Evolutionary conservation across 2,888 invertebrate genomes (phyloP), one percentile per base, ranked within the genome.

Genomic region (Amphipoea lucens): DNA sequence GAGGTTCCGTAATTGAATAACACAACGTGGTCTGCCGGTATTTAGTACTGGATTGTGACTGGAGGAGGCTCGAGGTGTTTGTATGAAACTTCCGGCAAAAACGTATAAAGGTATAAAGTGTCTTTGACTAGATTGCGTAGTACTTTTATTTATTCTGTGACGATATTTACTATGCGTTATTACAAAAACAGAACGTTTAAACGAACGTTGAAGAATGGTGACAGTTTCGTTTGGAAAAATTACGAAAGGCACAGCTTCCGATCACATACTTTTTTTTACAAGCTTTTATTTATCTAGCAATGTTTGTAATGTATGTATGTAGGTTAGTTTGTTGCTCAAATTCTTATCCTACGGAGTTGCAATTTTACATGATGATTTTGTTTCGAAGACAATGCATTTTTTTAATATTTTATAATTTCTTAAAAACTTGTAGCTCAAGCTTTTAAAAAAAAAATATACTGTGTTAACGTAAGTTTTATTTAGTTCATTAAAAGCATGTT

Each of bases 1-100:
- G 72, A 75, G 86, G 40, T 51, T 74, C 40, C 45, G 36, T 79
- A 78, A 84, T 85, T 85, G 86, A 82, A 85, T 84, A 85, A 78
- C 51, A 85, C 74, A 82, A 82, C 40, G 82, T 76, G 82, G 73
- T 78, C 75, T 73, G 67, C 9, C 66, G 63, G 51, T 77, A 74
- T 81, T 81, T 74, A 69, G 74, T 78, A n/a, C 74, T 71, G 68
- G 48, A 57, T 82, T 82, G 78, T 69, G 82, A 23, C 40, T 74
- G 7, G 54, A 54, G 57, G 54, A 71, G 20, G 69, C 71, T 62
- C 9, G 68, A 63, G 17, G 48, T 9, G 2, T 70, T 63, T 14
- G 6, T 60, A 23, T 48, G 14, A 69, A 72, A 77, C n/a, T 71
- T 68, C 1, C 12, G 2, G n/a, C 57, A 60, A 57, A 60, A 57